Base-by-base conservation (phyloP, 1,140 invertebrate genomes). In the Drosophila asahinai region DNA sequence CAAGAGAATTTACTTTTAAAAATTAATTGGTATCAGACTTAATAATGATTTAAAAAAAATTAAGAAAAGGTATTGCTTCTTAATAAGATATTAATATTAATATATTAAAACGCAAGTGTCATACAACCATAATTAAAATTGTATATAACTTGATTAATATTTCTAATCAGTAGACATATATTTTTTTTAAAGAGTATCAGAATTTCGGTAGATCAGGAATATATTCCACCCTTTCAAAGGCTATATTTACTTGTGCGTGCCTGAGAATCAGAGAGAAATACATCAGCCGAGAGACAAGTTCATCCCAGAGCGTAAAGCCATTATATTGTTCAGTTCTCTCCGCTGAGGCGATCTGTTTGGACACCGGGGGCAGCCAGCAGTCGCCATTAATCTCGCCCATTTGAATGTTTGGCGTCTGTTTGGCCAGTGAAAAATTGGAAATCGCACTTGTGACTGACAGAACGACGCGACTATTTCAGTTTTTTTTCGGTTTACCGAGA, bases 361-460 rank as follows among this genome's bases (percentile, higher is more conserved):
- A 80, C 52, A 59, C 42, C 71, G 42, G 54, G 14, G 54, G 14
- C 52, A 33, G 38, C 19, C 43, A 40, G 54, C 19, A 68, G 63
- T 57, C 19, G 49, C 58, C 76, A 73, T 66, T 73, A 71, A 80
- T 86, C 70, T 60, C 40, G 59, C 57, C 42, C 42, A 64, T 60
- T 36, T 42, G 72, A 78, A 89, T 89, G 81, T 86, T 86, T 82
- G 83, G 70, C 79, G 75, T 82, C 65, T 73, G 62, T 83, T 84
- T 84, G 84, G 68, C 78, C 82, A 86, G 79, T 66, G 83, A 87
- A 72, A 65, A 72, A 51, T 86, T 86, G 68, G 64, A 83, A 66
- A 73, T 65, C 51, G 36, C 43, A 74, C 66, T 68, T 40, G 48
- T 52, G 17, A 71, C 51, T 54, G 66, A 67, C 66, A 83, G 67